Evolutionary conservation across 2,113 vertebrate genomes (phyloP).

Genomic region (Bostrychus sinensis): DNA sequence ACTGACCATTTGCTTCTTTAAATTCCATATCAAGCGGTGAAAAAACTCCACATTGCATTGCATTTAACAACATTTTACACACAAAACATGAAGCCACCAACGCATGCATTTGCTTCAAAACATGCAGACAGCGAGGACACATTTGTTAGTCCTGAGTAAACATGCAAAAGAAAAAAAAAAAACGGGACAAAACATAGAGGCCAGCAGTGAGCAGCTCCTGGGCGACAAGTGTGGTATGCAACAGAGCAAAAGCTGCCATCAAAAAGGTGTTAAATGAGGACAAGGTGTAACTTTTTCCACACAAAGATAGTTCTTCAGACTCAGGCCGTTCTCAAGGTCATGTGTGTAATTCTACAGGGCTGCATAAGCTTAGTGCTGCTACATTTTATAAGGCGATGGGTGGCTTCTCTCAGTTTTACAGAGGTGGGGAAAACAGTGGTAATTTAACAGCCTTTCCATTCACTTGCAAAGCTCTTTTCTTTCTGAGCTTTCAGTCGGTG

Average conservation of each 20-base stretch:
- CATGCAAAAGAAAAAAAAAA: constrained; percentile 51
- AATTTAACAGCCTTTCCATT: neutral
- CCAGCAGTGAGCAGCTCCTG: constrained; percentile 63
- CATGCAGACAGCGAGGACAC: constrained; percentile 36
- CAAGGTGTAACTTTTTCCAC: constrained; percentile 41
- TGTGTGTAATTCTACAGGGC: constrained; percentile 39
- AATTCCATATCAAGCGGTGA: constrained; percentile 34
- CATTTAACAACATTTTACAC: constrained; percentile 22
- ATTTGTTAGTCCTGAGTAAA: constrained; percentile 60
- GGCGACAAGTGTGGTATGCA: constrained; percentile 74
- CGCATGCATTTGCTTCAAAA: constrained; percentile 46
- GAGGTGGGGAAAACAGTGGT: neutral
- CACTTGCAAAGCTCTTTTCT: neutral
- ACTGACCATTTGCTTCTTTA: constrained; percentile 2
- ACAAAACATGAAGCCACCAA: constrained; percentile 16
- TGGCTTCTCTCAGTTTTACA: neutral
- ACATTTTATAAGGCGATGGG: constrained; percentile 9
- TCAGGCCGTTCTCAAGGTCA: constrained; percentile 19
- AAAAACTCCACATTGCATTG: constrained; percentile 38
- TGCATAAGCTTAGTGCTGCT: constrained; percentile 14
- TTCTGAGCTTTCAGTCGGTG: neutral
- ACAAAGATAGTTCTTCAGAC: constrained; percentile 36
- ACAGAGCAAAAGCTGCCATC: constrained; percentile 42
- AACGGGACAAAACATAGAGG: constrained; percentile 46
- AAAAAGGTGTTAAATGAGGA: constrained; percentile 32